Evolutionary conservation across 2,888 invertebrate genomes (phyloP).

Genomic region (Rhagonycha fulva): DNA sequence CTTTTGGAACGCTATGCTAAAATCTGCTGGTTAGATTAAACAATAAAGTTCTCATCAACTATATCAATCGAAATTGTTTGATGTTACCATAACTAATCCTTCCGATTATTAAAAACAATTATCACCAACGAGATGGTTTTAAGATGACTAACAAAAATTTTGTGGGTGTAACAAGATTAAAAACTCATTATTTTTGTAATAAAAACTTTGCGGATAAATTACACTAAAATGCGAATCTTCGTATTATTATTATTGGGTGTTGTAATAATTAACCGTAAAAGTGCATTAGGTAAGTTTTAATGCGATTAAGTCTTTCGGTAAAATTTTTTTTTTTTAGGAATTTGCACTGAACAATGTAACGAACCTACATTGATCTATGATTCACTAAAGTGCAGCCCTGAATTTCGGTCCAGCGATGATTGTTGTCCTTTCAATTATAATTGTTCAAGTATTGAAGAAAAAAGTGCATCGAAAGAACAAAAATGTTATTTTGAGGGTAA

Average conservation of each 20-base stretch:
- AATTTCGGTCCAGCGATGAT: constrained; percentile 21
- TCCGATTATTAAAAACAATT: too few relatives aligned
- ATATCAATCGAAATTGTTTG: too few relatives aligned
- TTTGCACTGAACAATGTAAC: background rate
- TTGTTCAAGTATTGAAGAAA: constrained; percentile 26
- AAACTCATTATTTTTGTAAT: too few relatives aligned
- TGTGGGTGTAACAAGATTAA: too few relatives aligned
- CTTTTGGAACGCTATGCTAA: too few relatives aligned
- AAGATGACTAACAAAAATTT: too few relatives aligned
- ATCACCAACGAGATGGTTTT: too few relatives aligned
- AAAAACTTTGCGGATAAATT: too few relatives aligned
- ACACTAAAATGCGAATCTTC: background rate
- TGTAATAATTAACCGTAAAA: background rate
- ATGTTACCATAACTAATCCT: too few relatives aligned
- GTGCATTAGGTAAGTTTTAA: background rate
- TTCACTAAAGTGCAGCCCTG: constrained; percentile 29
- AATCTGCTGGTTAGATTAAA: too few relatives aligned
- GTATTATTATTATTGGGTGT: background rate
- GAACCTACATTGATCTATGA: constrained; percentile 23
- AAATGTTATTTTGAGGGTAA: constrained; percentile 32
- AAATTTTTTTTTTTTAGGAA: background rate
- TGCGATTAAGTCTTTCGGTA: too few relatives aligned
- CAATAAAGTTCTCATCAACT: too few relatives aligned
- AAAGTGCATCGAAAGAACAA: background rate
- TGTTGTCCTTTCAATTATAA: constrained; percentile 33